Base-by-base conservation (phyloP, 2,888 invertebrate genomes). In the Drosophila suboccidentalis region DNA sequence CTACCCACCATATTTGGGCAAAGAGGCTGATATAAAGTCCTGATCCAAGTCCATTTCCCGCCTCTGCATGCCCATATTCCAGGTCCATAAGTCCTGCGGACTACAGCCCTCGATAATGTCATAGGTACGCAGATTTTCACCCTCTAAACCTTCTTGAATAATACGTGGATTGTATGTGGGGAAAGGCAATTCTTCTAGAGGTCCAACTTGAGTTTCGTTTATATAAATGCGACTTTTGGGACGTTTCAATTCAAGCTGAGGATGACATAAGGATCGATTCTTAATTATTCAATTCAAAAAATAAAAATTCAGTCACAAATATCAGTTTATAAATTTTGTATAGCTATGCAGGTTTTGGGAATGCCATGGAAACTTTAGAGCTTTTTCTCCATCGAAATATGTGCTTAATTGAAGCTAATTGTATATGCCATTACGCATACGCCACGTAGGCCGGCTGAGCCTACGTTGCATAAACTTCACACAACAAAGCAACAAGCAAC, bases 191-290 rank as follows among this genome's bases (percentile, higher is more conserved):
- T 82, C 88, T 5, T 86, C 82, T 32, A 85, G 17, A 2, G 66
- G 67, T 0, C 87, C 83, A 2, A 88, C 80, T 58, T 90, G 78
- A 1, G 88, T 88, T 71, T 92, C 91, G 63, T 92, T 92, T 3
- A 92, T 46, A 47, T 85, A 91, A 60, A 92, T 80, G 4, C 92
- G 92, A 74, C 91, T 92, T 64, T 90, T 91, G 1, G 91, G 91
- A 3, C 90, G 90, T 43, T 90, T 90, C 4, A 92, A 46, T 43
- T 90, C 90, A 2, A 92, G 90, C 92, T 92, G 32, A 19, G 11
- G 11, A 10, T 29, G 26, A 26, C 26, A 26, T 3, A 13, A 36
- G 36, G 13, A 44, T 44, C 44, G 13, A n/a, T n/a, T 1, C 9
- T 17, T 0, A 4, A 39, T 17, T 10, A 15, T 15, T 15, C 15